A percentile compares a stretch with the other conserved stretches of the same genome.
phyloP scores from a whole-genome alignment of 2,888 invertebrate genomes.

The Dexiosoma caninum region DNA sequence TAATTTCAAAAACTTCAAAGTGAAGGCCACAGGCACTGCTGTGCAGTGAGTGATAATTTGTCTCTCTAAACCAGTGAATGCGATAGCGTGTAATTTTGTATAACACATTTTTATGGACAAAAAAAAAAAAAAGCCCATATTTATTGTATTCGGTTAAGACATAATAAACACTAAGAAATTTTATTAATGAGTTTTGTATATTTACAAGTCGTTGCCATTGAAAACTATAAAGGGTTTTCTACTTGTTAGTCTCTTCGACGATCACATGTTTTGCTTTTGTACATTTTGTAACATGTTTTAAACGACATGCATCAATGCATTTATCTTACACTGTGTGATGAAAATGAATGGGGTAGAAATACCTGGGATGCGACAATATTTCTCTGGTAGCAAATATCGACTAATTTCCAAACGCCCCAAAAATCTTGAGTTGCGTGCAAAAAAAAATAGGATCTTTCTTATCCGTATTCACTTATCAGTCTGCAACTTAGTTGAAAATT shows the following conservation, averaged over 20 bases:
- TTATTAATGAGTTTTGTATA: conserved; percentile 74
- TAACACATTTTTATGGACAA: conserved; percentile 23
- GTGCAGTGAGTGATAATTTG: conserved; percentile 10
- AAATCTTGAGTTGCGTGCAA: no score
- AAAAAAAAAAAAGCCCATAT: conserved; percentile 38
- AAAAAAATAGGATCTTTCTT: no score
- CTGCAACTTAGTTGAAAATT: no score
- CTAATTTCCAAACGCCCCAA: no score
- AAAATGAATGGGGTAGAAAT: no score
- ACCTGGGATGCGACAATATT: no score
- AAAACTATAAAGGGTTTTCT: conserved; percentile 40
- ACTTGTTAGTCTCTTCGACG: neutral
- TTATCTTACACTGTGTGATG: no score
- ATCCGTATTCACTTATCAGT: no score
- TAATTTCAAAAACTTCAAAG: conserved; percentile 33
- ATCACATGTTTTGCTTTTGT: neutral
- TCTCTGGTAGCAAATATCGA: no score
- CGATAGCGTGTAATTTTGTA: neutral
- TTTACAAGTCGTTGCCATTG: conserved; percentile 37
- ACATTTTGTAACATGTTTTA: conserved; percentile 35
- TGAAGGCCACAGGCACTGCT: conserved; percentile 41
- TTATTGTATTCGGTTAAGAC: neutral
- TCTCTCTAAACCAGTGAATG: neutral
- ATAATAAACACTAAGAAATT: conserved; percentile 29
- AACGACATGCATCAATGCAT: conserved; percentile 40